Evolutionary conservation across 2,888 invertebrate genomes (phyloP), one percentile per base, ranked within the genome.

Genomic region (Endotricha flammealis): DNA sequence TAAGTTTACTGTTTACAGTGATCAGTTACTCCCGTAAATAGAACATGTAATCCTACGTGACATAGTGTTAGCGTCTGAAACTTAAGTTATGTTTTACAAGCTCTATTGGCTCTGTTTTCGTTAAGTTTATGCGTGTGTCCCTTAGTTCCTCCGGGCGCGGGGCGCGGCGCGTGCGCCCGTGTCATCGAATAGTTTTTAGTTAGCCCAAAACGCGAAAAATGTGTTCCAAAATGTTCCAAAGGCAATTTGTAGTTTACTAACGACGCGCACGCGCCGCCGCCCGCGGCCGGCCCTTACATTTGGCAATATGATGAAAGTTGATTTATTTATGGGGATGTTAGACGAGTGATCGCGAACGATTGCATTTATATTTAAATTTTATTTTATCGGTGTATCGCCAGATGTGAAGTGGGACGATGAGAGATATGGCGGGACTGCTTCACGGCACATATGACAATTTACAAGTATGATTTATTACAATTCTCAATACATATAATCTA

Each of bases 291-390:
- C 12, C 20, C 22, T 32, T 6, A 22, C 24, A 20, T 36, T 46
- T 39, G 42, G 42, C 43, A 46, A 46, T 51, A 38, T 33, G 37
- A 39, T 14, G 36, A 40, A 51, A 33, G 43, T 43, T 40, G 57
- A 50, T 51, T 65, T 64, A 65, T 70, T 69, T 67, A 63, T 67
- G 25, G 57, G 64, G 55, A 57, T 67, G 67, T 71, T 69, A 57
- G 55, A 51, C 46, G 61, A 52, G 53, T 63, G 56, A 50, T 60
- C 50, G 60, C 50, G 63, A 58, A 69, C 68, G 64, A 55, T 64
- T 67, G 82, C 82, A 82, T 82, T 81, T 81, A 78, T 73, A 61
- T 65, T 68, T 64, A 67, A 60, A 54, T 48, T 50, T 50, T 48
- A 50, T 44, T 46, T 47, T 58, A 58, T 56, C 64, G 46, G 57